These are phyloP conservation scores for Myiagra hebetior DNA, from an alignment of 2,113 vertebrate species.

Conservation along the genomic window DNA sequence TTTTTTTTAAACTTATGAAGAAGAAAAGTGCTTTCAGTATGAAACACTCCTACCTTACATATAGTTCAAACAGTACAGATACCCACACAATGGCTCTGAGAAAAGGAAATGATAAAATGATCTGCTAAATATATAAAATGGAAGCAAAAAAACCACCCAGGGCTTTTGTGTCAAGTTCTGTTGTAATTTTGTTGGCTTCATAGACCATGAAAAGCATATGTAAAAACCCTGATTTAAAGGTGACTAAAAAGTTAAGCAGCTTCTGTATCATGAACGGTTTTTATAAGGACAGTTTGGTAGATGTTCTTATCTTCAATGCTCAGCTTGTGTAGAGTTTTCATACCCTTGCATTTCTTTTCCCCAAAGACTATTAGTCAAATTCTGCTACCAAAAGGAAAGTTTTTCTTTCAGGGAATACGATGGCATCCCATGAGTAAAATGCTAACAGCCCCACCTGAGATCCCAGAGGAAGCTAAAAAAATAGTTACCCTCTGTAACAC, in stretches of 20 bases:
- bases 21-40: background rate
- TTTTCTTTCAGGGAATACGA: background rate
- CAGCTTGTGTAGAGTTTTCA: background rate
- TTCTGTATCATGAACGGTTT: background rate
- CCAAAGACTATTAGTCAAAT: background rate
- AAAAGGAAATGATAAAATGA: background rate
- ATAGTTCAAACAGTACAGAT: background rate
- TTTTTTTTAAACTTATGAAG: background rate
- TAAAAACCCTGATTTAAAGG: background rate
- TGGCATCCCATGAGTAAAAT: background rate
- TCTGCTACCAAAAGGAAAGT: background rate
- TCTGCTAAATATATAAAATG: background rate
- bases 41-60: background rate
- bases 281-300: background rate
- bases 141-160: background rate
- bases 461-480: background rate
- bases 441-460: background rate
- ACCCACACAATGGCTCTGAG: background rate
- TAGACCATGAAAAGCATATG: background rate
- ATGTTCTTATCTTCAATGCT: background rate
- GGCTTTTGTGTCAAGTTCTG: background rate
- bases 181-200: background rate
- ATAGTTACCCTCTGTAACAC: background rate
- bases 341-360: background rate
- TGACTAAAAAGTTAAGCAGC: background rate